Evolutionary conservation across 2,113 vertebrate genomes (phyloP).

Genomic region (Sphaerodactylus townsendi): DNA sequence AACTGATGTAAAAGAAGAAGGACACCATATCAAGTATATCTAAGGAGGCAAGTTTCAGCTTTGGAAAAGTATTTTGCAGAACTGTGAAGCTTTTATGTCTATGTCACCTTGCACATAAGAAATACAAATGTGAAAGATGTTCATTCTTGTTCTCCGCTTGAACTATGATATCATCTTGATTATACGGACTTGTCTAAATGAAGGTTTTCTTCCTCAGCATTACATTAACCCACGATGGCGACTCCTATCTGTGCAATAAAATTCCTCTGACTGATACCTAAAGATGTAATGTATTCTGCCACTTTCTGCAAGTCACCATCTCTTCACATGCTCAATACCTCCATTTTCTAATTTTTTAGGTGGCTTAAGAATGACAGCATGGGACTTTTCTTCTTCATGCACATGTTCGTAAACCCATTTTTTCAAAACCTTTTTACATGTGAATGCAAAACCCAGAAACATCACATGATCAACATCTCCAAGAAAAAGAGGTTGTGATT

Average conservation of each 20-base stretch:
- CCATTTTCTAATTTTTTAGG: neutral
- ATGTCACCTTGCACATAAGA: neutral
- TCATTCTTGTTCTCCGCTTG: neutral
- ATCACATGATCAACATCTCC: neutral
- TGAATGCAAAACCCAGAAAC: neutral
- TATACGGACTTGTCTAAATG: neutral
- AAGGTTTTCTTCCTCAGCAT: neutral
- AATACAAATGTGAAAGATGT: conserved; percentile 18
- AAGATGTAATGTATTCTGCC: too few relatives aligned
- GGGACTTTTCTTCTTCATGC: neutral
- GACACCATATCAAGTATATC: conserved; percentile 8
- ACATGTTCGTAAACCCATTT: neutral
- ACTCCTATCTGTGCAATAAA: neutral
- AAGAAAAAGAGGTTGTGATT: neutral
- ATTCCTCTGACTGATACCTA: neutral
- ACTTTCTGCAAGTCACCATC: neutral
- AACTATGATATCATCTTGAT: neutral
- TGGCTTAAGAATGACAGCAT: neutral
- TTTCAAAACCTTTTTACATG: neutral
- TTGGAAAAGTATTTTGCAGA: neutral
- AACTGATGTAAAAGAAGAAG: conserved; percentile 4
- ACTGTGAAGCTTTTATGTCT: neutral
- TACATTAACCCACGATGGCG: neutral
- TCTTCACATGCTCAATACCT: neutral
- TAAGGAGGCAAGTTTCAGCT: neutral